These are phyloP conservation scores for Hippasteria phrygiana DNA, from an alignment of 53 echinoderm and acorn worm species.

Conservation along the genomic window DNA sequence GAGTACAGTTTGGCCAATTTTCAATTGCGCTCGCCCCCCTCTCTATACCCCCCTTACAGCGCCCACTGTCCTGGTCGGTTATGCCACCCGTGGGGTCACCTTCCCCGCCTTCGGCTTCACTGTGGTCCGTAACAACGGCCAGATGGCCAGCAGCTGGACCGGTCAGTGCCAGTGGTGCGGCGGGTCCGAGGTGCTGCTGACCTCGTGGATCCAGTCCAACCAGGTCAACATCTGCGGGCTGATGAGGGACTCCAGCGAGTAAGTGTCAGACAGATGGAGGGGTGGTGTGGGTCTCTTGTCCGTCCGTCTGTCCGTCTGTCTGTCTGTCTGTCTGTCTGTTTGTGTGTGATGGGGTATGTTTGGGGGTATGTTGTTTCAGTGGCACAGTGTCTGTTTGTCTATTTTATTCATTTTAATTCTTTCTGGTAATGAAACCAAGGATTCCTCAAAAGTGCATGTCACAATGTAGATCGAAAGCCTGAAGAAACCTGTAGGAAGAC, in stretches of 20 bases:
- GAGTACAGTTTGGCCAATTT: not conserved
- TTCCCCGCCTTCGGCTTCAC: slow-evolving; percentile 97
- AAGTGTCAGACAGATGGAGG: slow-evolving; percentile 29
- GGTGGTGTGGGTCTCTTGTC: not conserved
- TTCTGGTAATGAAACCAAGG: too few relatives aligned
- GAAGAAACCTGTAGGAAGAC: too few relatives aligned
- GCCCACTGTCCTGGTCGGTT: slow-evolving; percentile 87
- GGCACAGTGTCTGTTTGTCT: too few relatives aligned
- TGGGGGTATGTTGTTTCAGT: too few relatives aligned
- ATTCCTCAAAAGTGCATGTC: too few relatives aligned
- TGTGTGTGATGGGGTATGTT: too few relatives aligned
- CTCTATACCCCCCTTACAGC: slow-evolving; percentile 28
- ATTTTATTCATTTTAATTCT: too few relatives aligned
- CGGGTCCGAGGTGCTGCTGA: slow-evolving; percentile 83
- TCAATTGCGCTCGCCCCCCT: too few relatives aligned
- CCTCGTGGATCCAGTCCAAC: slow-evolving; percentile 94
- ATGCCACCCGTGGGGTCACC: slow-evolving; percentile 75
- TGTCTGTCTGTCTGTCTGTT: too few relatives aligned
- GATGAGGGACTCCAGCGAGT: slow-evolving; percentile 83
- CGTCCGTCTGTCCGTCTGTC: too few relatives aligned
- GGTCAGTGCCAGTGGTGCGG: slow-evolving; percentile 95
- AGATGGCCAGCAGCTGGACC: slow-evolving; percentile 93
- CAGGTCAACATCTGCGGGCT: slow-evolving; percentile 74
- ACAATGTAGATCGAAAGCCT: too few relatives aligned
- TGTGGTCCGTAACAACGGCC: slow-evolving; percentile 86